Evolutionary conservation across 2,113 vertebrate genomes (phyloP).

Genomic region (Dasypus novemcinctus): DNA sequence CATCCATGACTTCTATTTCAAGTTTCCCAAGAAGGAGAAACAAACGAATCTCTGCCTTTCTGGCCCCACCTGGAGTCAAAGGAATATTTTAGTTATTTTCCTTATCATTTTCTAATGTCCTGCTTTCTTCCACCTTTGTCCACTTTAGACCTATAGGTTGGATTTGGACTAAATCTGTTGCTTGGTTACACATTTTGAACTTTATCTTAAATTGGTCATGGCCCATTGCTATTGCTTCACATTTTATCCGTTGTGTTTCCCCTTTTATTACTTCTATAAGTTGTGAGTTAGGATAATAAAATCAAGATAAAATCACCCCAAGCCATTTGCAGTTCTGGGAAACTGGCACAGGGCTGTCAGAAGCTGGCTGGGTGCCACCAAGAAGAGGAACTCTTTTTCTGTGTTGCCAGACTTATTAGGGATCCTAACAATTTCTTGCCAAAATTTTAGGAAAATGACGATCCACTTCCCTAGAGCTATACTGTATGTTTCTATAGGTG

Average conservation of each 20-base stretch:
- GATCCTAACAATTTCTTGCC: constrained; percentile 47
- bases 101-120: background rate
- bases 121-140: background rate
- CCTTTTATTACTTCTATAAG: background rate
- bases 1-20: constrained; percentile 17
- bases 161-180: background rate
- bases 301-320: constrained; percentile 25
- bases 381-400: constrained; percentile 70
- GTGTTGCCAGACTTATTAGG: constrained; percentile 63
- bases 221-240: background rate
- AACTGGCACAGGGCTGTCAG: constrained; percentile 74
- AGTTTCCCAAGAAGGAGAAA: background rate
- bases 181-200: background rate
- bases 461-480: constrained; percentile 15
- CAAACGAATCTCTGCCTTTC: background rate
- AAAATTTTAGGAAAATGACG: constrained; percentile 63
- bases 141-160: background rate
- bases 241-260: background rate
- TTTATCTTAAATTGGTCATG: background rate
- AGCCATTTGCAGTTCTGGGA: constrained; percentile 68
- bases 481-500: constrained; percentile 39
- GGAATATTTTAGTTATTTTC: background rate
- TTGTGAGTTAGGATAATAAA: constrained; percentile 65
- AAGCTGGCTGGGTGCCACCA: constrained; percentile 52
- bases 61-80: background rate